Evolutionary conservation across 2,113 vertebrate genomes (phyloP).

Genomic region (Calidris pugnax): DNA sequence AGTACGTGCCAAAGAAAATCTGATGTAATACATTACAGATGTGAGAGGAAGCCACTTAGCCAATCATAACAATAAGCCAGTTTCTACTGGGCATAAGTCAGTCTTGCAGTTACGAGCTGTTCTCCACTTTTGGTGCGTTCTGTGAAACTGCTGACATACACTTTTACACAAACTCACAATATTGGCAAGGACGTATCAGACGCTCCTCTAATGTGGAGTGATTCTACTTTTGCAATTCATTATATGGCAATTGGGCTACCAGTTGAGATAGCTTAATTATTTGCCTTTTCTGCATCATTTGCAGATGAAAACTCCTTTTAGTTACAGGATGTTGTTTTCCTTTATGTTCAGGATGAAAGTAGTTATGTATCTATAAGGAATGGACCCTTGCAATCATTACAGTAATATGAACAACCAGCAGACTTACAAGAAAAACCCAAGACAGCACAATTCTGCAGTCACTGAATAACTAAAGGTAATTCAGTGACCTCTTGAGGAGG

Average conservation of each 20-base stretch:
- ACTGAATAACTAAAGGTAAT: neutral
- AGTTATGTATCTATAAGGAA: neutral
- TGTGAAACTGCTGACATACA: neutral
- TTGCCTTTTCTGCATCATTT: neutral
- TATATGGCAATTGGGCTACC: fast-evolving
- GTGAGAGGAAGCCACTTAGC: slow-evolving; percentile 44
- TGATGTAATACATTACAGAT: slow-evolving; percentile 72
- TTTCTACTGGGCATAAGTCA: slow-evolving; percentile 20
- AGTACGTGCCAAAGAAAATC: slow-evolving; percentile 54
- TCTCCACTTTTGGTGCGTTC: neutral
- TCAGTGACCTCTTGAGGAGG: neutral
- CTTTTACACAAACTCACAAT: neutral
- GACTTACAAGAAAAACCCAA: neutral
- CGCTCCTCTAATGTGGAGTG: neutral
- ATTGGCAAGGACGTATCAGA: neutral
- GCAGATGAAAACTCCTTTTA: neutral
- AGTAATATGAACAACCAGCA: neutral
- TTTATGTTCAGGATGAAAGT: neutral
- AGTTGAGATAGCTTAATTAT: neutral
- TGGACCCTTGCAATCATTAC: neutral
- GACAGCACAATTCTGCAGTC: neutral
- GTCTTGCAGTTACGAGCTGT: neutral
- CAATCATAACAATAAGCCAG: slow-evolving; percentile 1
- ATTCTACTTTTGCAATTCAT: neutral
- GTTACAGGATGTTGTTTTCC: neutral